These are phyloP conservation scores for Galeopterus variegatus DNA, from an alignment of 2,113 vertebrate species.

Conservation along the genomic window DNA sequence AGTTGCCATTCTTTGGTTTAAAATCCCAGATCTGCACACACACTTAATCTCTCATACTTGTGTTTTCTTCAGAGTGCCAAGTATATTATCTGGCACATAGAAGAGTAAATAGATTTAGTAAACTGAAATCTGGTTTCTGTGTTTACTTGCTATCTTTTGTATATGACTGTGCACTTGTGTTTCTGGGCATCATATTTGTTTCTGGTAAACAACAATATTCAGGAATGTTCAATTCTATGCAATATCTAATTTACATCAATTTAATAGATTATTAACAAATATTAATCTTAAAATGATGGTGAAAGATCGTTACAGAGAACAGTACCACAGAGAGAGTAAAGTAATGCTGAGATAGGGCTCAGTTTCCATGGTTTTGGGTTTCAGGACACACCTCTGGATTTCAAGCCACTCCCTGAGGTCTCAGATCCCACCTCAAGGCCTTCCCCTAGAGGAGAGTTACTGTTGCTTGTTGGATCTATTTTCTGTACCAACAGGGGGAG, in stretches of 20 bases:
- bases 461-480: no score
- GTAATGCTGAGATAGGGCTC: not conserved
- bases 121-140: conserved; percentile 44
- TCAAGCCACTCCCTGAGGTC: no score
- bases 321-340: not conserved
- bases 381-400: no score
- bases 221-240: not conserved
- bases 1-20: not conserved
- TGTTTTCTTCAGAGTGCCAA: conserved; percentile 48
- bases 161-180: not conserved
- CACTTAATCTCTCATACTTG: not conserved
- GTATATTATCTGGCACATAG: conserved; percentile 12
- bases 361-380: no score
- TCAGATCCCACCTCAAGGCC: no score
- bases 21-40: conserved; percentile 55
- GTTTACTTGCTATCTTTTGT: conserved; percentile 30
- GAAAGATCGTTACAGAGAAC: not conserved
- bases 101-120: not conserved
- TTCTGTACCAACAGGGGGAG: no score
- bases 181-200: conserved; percentile 37
- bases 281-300: not conserved
- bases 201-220: not conserved
- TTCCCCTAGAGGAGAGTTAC: no score
- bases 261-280: not conserved
- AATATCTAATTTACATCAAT: not conserved